These are phyloP conservation scores for Xylota sylvarum DNA, from an alignment of 2,888 invertebrate genomes.

Conservation along the genomic window DNA sequence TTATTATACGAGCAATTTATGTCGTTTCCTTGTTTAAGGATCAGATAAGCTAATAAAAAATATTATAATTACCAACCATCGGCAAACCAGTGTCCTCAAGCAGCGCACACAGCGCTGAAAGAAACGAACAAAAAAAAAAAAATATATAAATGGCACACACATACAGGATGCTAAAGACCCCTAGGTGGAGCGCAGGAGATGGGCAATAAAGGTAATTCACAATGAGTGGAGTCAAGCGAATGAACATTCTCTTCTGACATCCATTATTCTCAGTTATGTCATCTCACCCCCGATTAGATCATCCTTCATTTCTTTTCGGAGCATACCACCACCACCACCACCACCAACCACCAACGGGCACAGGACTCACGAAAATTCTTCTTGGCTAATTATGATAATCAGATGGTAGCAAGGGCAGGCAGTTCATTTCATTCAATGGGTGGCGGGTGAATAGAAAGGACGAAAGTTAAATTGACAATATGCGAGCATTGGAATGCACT, in stretches of 20 bases:
- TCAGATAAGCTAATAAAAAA: slow-evolving; percentile 85
- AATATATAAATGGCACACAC: slow-evolving; percentile 28
- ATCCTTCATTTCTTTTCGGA: slow-evolving; percentile 56
- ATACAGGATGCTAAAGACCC: slow-evolving; percentile 52
- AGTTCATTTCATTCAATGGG: slow-evolving; percentile 55
- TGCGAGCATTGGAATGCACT: not conserved
- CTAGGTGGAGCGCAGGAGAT: slow-evolving; percentile 48
- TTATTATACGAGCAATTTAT: slow-evolving; percentile 84
- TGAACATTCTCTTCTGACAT: slow-evolving; percentile 74
- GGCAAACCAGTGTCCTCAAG: slow-evolving; percentile 65
- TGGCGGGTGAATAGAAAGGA: not conserved
- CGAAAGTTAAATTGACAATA: slow-evolving; percentile 25
- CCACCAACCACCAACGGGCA: too few species aligned
- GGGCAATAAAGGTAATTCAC: slow-evolving; percentile 74
- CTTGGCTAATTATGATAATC: slow-evolving; percentile 73
- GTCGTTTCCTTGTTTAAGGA: slow-evolving; percentile 82
- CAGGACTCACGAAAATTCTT: slow-evolving; percentile 63
- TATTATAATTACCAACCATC: slow-evolving; percentile 83
- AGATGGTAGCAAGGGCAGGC: slow-evolving; percentile 38
- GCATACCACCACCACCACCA: slow-evolving; percentile 2
- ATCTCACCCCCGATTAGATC: slow-evolving; percentile 72
- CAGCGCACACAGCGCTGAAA: slow-evolving; percentile 27
- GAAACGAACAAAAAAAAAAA: slow-evolving; percentile 36
- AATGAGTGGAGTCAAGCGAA: slow-evolving; percentile 75
- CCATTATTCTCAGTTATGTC: slow-evolving; percentile 76